Evolutionary conservation across 2,113 vertebrate genomes (phyloP).

Genomic region (Uropsilus gracilis): DNA sequence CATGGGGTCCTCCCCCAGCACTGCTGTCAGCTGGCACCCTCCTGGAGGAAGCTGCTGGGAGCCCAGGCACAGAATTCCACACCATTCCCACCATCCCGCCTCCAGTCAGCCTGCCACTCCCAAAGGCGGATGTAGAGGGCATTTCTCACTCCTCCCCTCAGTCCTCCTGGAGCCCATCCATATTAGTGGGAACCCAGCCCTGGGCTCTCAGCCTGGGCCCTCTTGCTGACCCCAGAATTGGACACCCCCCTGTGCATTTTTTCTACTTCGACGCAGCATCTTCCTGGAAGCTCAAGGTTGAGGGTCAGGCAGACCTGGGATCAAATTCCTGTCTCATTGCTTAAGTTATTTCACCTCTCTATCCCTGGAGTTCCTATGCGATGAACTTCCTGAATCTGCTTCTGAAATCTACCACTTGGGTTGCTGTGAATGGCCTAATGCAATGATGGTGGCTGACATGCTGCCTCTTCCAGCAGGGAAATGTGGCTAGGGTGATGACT

Average conservation of each 20-base stretch:
- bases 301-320: not conserved
- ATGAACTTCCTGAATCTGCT: not conserved
- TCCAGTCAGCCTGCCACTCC: not conserved
- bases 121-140: not conserved
- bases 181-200: rapidly evolving
- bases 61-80: not conserved
- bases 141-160: not conserved
- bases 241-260: not conserved
- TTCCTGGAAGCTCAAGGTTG: not conserved
- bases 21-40: not conserved
- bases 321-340: not conserved
- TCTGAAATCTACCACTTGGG: too few species aligned
- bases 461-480: too few species aligned
- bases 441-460: rapidly evolving
- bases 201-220: not conserved
- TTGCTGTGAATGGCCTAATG: not conserved
- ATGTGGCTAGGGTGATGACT: too few species aligned
- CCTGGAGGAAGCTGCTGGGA: not conserved
- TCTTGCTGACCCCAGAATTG: not conserved
- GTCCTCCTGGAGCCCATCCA: not conserved
- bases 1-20: too few species aligned
- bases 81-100: not conserved
- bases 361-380: not conserved
- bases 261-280: not conserved
- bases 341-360: not conserved